Conservation (phyloP, 2,888 invertebrate species). For the Taenaris catops region DNA sequence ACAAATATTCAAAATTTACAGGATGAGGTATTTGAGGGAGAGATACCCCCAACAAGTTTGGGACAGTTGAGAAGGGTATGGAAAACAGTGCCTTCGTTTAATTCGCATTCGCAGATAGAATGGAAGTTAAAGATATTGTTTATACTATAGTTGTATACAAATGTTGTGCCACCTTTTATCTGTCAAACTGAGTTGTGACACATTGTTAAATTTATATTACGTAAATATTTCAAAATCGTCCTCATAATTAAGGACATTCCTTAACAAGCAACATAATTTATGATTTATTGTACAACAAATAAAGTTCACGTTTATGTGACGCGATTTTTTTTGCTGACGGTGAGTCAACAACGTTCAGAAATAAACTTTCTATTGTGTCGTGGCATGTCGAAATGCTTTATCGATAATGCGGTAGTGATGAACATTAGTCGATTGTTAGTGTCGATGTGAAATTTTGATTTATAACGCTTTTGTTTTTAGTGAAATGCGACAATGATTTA, state of each 20-base stretch:
- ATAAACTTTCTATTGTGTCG: slow-evolving; percentile 76
- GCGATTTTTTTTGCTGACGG: slow-evolving; percentile 41
- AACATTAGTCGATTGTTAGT: slow-evolving; percentile 29
- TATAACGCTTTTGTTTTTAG: slow-evolving; percentile 25
- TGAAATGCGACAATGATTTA: slow-evolving; percentile 23
- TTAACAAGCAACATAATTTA: neutral
- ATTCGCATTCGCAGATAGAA: too few species aligned
- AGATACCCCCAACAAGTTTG: too few species aligned
- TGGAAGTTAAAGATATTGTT: too few species aligned
- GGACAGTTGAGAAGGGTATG: too few species aligned
- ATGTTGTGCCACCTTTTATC: too few species aligned
- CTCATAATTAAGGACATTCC: slow-evolving; percentile 10
- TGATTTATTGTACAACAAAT: neutral
- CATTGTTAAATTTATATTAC: too few species aligned
- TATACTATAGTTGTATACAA: too few species aligned
- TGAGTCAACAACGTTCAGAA: slow-evolving; percentile 42
- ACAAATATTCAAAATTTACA: too few species aligned
- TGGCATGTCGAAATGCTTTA: slow-evolving; percentile 63
- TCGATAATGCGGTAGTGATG: slow-evolving; percentile 55
- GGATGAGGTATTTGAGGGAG: too few species aligned
- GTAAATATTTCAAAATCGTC: too few species aligned
- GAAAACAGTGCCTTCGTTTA: too few species aligned
- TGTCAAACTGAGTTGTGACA: too few species aligned
- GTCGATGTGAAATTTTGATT: slow-evolving; percentile 24
- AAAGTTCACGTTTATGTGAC: slow-evolving; percentile 4